Percentiles rank a stretch among this genome's conserved stretches.
phyloP scores from a whole-genome alignment of 1,140 invertebrate genomes.

The Rhopalosiphum padi region DNA sequence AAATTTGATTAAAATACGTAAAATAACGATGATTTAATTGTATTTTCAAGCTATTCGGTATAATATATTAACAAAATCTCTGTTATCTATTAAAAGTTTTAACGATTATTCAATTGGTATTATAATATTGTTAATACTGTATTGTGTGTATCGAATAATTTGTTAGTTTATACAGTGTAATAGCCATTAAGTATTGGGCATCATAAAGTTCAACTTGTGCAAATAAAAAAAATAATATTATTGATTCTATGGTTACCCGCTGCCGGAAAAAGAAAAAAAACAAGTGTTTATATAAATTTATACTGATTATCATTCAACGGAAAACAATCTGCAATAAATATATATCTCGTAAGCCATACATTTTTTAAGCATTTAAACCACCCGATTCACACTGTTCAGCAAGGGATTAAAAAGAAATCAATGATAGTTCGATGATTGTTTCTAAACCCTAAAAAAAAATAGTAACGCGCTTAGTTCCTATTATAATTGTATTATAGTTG shows the following conservation, averaged over 20 bases:
- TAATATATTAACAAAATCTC: neutral
- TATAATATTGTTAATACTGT: neutral
- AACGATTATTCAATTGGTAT: neutral
- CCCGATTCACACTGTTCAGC: neutral
- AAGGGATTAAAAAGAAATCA: neutral
- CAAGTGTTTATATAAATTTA: neutral
- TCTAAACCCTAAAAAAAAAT: neutral
- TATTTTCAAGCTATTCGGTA: neutral
- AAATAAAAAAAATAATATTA: neutral
- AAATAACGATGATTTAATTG: neutral
- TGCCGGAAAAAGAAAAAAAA: neutral
- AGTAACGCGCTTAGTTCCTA: neutral
- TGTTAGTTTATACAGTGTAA: neutral
- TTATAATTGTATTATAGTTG: neutral
- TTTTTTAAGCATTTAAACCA: neutral
- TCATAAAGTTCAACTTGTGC: neutral
- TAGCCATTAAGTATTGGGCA: too few species aligned
- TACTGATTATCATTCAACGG: neutral
- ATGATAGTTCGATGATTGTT: neutral
- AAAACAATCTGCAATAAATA: neutral
- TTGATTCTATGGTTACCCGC: neutral
- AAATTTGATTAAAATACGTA: neutral
- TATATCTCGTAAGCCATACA: neutral
- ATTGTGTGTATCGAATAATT: too few species aligned
- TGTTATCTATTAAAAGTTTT: neutral